Conservation (phyloP, 1,140 invertebrate genomes). For the Saccostrea echinata region DNA sequence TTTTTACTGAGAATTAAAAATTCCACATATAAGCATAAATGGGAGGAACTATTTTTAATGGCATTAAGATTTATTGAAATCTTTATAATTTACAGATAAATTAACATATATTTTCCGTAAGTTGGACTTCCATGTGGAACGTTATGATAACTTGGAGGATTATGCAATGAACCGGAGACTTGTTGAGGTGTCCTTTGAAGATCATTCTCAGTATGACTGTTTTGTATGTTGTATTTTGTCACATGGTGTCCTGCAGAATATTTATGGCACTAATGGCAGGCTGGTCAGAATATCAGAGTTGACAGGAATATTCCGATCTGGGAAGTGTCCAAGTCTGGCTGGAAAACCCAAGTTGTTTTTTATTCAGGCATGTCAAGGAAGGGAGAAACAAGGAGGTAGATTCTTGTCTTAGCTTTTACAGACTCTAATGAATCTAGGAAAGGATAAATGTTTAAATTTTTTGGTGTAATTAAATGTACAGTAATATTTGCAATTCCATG, state of each 20-base stretch:
- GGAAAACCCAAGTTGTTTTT: conserved; percentile 80
- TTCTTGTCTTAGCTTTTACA: background rate
- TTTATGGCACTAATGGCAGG: conserved; percentile 73
- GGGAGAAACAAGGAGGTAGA: conserved; percentile 69
- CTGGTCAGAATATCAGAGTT: conserved; percentile 66
- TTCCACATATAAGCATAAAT: background rate
- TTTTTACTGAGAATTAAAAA: background rate
- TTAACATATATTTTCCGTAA: conserved; percentile 62
- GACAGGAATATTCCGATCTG: conserved; percentile 70
- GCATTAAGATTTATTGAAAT: background rate
- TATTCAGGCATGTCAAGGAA: conserved; percentile 79
- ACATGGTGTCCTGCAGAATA: conserved; percentile 71
- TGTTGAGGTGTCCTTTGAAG: conserved; percentile 40
- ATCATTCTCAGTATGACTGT: conserved; percentile 69
- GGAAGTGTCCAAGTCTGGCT: conserved; percentile 67
- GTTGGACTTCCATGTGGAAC: conserved; percentile 60
- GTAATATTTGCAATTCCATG: no score
- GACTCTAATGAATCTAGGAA: no score
- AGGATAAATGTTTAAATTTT: no score
- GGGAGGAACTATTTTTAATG: background rate
- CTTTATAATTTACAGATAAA: conserved; percentile 62
- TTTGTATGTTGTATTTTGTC: conserved; percentile 74
- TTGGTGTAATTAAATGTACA: no score
- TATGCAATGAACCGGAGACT: conserved; percentile 51
- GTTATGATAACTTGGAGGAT: conserved; percentile 56